phyloP scores from a whole-genome alignment of 2,888 invertebrate species.

The Agonopterix heracliana region DNA sequence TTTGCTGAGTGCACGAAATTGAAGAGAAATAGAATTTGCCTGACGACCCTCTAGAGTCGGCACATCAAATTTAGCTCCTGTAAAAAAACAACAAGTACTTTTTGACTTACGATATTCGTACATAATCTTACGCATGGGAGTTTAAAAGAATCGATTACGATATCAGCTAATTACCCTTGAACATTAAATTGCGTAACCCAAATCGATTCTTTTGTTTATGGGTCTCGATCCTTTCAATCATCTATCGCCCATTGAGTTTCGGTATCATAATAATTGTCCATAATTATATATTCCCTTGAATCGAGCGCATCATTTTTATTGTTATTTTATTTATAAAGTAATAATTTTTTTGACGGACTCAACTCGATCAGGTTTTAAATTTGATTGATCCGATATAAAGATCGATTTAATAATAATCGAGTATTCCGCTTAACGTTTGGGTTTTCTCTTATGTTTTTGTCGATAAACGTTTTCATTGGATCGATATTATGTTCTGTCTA shows the following conservation, averaged over 20 bases:
- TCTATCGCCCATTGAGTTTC: constrained; percentile 73
- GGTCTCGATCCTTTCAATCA: constrained; percentile 74
- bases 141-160: constrained; percentile 44
- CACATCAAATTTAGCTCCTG: constrained; percentile 44
- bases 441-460: constrained; percentile 54
- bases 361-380: constrained; percentile 72
- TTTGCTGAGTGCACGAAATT: constrained; percentile 70
- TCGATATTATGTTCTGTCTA: constrained; percentile 44
- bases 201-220: constrained; percentile 74
- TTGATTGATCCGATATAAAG: constrained; percentile 75
- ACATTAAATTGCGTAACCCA: constrained; percentile 70
- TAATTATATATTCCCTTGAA: constrained; percentile 75
- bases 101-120: constrained; percentile 4
- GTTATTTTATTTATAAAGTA: constrained; percentile 77
- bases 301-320: constrained; percentile 72
- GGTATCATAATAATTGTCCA: constrained; percentile 75
- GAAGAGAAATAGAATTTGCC: constrained; percentile 71
- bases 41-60: constrained; percentile 43
- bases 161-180: constrained; percentile 64
- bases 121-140: constrained; percentile 18
- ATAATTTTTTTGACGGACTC: constrained; percentile 69
- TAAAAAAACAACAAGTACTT: constrained; percentile 31
- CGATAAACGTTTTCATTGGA: constrained; percentile 59
- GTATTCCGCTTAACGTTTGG: constrained; percentile 57
- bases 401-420: constrained; percentile 70